Evolutionary conservation across 2,888 invertebrate genomes (phyloP).

Genomic region (Eudasyphora cyanicolor): DNA sequence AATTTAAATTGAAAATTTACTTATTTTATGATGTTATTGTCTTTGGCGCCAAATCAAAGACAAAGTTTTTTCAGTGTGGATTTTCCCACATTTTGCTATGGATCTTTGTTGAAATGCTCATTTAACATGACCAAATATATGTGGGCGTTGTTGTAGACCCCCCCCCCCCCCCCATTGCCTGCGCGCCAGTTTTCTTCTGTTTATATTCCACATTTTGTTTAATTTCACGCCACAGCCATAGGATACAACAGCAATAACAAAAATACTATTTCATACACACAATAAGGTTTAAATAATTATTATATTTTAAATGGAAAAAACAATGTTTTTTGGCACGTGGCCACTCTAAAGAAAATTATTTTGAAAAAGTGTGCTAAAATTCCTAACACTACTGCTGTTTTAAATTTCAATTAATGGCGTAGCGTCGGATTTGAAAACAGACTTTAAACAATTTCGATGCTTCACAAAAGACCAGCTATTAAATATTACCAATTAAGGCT

Average conservation of each 20-base stretch:
- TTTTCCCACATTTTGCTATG: neutral
- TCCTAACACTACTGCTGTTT: neutral
- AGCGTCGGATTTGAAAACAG: neutral
- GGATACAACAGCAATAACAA: neutral
- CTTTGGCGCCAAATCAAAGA: neutral
- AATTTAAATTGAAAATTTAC: too few species aligned
- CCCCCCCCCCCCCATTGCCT: slow-evolving; percentile 26
- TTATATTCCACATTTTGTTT: slow-evolving; percentile 39
- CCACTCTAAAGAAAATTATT: neutral
- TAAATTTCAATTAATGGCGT: neutral
- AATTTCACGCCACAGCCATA: neutral
- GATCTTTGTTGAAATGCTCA: neutral
- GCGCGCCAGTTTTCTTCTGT: neutral
- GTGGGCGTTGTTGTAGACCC: slow-evolving; percentile 32
- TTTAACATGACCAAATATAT: neutral
- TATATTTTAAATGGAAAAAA: neutral
- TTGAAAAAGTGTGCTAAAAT: neutral
- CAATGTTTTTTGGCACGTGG: slow-evolving; percentile 14
- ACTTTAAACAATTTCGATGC: neutral
- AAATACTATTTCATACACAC: too few species aligned
- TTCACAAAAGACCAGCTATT: slow-evolving; percentile 5
- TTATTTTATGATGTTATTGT: neutral
- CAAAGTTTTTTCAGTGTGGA: neutral
- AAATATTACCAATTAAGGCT: slow-evolving; percentile 38
- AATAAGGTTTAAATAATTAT: neutral